Evolutionary conservation across 37 sponge, comb jelly and placozoan genomes (phyloP), one percentile per base, ranked within the genome.

Genomic region (Aplysina aerophoba): DNA sequence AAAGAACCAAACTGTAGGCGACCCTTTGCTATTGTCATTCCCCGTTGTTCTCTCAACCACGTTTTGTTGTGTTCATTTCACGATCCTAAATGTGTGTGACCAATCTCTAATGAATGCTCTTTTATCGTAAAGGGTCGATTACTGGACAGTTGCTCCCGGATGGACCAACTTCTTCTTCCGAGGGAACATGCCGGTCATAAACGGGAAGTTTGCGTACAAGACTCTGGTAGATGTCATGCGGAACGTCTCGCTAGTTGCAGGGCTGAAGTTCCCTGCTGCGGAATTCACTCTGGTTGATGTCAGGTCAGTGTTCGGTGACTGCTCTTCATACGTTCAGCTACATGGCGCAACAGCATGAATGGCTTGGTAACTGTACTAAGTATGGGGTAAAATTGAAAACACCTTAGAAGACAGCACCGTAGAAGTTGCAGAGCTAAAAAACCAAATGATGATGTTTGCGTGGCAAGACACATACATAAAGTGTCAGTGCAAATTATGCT

Each of bases 141-240:
- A 79, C 73, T 87, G 68, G 27, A 31, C 59, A 59, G 50, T 73
- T 39, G 85, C 89, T 44, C 67, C 56, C 81, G 39, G 40, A 22
- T 59, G 69, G 72, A 87, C 24, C 71, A 96, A 93, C 91, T 93
- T 91, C 50, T 81, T 96, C 34, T 96, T 96, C 90, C 81, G 96
- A 40, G 96, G 96, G 40, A 96, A 96, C 87, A 90, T 93, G 94
- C 96, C 96, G 15, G 87, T 84, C 33, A 64, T 88, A 11, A 83
- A 88, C 53, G 85, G 87, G 0, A 61, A 63, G 33, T 96, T 96
- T 87, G 94, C 87, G 33, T 93, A 93, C 87, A 55, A 73, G 11
- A 40, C 80, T 35, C 81, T 96, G 31, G 59, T 91, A 11, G 22
- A 68, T 0, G 55, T 82, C 35, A 89, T 96, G 89, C 31, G 50